Evolutionary conservation across 2,797 vertebrate species (phyloP), one percentile per base, ranked within the genome.

Genomic region (Otolemur crassicaudatus): DNA sequence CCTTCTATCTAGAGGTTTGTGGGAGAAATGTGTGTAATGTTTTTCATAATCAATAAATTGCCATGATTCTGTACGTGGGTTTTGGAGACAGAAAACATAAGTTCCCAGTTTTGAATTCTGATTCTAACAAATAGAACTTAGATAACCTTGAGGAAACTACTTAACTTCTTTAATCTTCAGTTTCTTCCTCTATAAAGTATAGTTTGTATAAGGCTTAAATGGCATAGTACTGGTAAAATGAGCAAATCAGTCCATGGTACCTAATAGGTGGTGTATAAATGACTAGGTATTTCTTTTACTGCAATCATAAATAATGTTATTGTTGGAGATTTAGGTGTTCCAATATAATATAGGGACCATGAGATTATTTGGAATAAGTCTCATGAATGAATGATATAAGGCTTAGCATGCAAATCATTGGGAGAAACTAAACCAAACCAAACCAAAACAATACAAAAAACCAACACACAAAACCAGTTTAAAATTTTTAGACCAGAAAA

Each of bases 281-380:
- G 11, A 86, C 43, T 65, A 61, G 11, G 72, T 96, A 65, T 72
- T 56, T 49, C 20, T 72, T 43, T 43, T 77, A 67, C 72, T 94
- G 53, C 1, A 63, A 29, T 56, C 79, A 80, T 61, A 85, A 63
- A 97, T 65, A 77, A 56, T 77, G 61, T 77, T 72, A 53, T 94
- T 95, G 43, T 20, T 17, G 89, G 79, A 46, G 10, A 53, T 27
- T 46, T 22, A 16, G 10, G 19, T 82, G 2, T 79, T 94, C 40
- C 86, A 60, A 91, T 73, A 7, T 86, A 29, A 87, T 17, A 61
- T 34, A 77, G 61, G 27, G 17, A 29, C n/a, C 43, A 53, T 87
- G 22, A 94, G n/a, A 93, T 86, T 73, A 83, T 63, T 80, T 95
- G n/a, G 29, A 93, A 13, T 92, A 90, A 94, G 40, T 80, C 14